Base-by-base conservation (phyloP, 2,888 invertebrate genomes). In the Hyposoter dolosus region DNA sequence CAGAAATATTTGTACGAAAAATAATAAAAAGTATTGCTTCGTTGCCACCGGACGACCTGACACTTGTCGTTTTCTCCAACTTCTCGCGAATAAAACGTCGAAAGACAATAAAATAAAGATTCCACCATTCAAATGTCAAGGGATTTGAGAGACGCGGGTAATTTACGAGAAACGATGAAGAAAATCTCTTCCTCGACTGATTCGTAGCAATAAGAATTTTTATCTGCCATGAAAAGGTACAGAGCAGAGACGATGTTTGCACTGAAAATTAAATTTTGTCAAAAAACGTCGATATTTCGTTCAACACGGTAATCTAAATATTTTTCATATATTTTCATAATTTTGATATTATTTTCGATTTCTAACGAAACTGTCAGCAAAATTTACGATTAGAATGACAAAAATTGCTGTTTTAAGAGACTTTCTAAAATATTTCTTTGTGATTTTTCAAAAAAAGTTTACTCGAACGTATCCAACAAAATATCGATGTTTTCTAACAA, bases 141-240 rank as follows among this genome's bases (percentile, higher is more conserved):
- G 53, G 17, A 53, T 50, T 17, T 40, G 40, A 35, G 60, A 12
- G 28, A 28, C 28, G 23, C 43, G n/a, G 47, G 45, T 72, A 53
- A 65, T 28, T 28, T 35, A 47, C 50, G 80, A 40, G 72, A n/a
- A n/a, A n/a, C 32, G 60, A 83, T 79, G 75, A 45, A 60, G 43
- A 32, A 80, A 75, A 79, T 80, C 81, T 82, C 76, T 84, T 60
- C 53, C 63, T 66, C 53, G 75, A 77, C 72, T 71, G 60, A 65
- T 71, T 50, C 78, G n/a, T 4, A 86, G 89, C 88, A 88, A 88
- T 88, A 90, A 89, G 78, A 28, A 53, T 66, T 77, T 89, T 89
- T 86, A 89, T 82, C 83, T 74, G 85, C 90, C 87, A 91, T 91
- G 90, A 90, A 91, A 89, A 83, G 87, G 90, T 90, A 87, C 88